Conservation (phyloP, 2,888 invertebrate genomes). For the Paralinhomoeus sp. region DNA sequence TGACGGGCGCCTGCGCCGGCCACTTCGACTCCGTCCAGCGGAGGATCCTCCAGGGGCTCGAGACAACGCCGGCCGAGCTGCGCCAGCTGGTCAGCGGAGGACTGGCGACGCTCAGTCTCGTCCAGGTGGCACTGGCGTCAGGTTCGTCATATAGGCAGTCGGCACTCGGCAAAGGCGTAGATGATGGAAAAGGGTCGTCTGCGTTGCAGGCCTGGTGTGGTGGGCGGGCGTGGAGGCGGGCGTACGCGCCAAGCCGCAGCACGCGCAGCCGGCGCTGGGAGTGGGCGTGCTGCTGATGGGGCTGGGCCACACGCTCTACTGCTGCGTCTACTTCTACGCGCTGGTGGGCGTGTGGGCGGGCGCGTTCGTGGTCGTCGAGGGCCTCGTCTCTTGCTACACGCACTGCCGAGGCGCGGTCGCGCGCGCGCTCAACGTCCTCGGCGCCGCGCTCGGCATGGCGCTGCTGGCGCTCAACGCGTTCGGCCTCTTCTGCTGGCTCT, state of each 20-base stretch:
- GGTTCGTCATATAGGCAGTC: too few relatives aligned
- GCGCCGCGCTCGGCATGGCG: background rate
- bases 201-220: too few relatives aligned
- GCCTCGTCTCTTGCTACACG: background rate
- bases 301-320: background rate
- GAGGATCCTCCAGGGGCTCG: background rate
- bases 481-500: slow-evolving; percentile 2
- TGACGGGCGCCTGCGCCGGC: background rate
- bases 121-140: background rate
- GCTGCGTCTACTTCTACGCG: slow-evolving; percentile 1
- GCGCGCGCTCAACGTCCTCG: background rate
- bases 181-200: too few relatives aligned
- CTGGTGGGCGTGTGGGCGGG: slow-evolving; percentile 1
- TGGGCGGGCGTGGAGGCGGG: too few relatives aligned
- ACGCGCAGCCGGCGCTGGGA: too few relatives aligned
- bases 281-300: background rate
- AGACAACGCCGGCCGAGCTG: background rate
- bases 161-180: too few relatives aligned
- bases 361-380: background rate
- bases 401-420: background rate
- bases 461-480: slow-evolving; percentile 1
- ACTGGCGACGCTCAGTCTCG: background rate
- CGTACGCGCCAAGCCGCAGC: too few relatives aligned
- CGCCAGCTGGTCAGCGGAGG: background rate
- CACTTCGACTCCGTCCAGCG: background rate